Base-by-base conservation (phyloP, 1,140 invertebrate genomes). In the Drosophila sproati region DNA sequence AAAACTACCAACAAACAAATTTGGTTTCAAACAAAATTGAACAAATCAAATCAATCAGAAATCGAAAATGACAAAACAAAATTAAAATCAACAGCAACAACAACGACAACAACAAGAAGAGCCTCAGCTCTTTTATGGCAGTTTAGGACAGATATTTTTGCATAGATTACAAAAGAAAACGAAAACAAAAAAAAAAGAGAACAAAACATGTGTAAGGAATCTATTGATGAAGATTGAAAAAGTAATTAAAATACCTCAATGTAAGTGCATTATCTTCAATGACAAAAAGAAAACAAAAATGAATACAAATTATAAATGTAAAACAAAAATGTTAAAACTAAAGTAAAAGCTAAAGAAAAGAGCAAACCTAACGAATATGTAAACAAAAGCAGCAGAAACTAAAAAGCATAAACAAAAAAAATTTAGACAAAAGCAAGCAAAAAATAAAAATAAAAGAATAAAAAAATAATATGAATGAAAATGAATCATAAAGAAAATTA, bases 221-320 rank as follows among this genome's bases (percentile, higher is more conserved):
- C 55, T 78, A 61, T 61, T 73, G 68, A 86, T 77, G 86, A 89
- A 89, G 79, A 89, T 86, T 91, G 81, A 91, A 91, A 78, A 89
- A 91, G 81, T 78, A 91, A 91, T 91, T 88, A 73, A 88, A 86
- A 91, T 82, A 82, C 90, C 83, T 91, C 79, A 91, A 86, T 86
- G 81, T 90, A 90, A 90, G 86, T 90, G 86, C 86, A 86, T 90
- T 90, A 90, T 90, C 86, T 90, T 86, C 71, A 77, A 85, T 73
- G 79, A 90, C 72, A 80, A 71, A 54, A 57, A 31, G 52, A 59
- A 68, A 51, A 61, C 48, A 50, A 69, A 60, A 63, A 57, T 56
- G 66, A 67, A 72, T 1, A 61, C 50, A 34, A 64, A 57, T 61
- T 73, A 43, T 47, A 70, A 86, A 77, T 80, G 61, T 70, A 50